Conservation (phyloP, 2,888 invertebrate species). For the Choristoneura rosaceana region DNA sequence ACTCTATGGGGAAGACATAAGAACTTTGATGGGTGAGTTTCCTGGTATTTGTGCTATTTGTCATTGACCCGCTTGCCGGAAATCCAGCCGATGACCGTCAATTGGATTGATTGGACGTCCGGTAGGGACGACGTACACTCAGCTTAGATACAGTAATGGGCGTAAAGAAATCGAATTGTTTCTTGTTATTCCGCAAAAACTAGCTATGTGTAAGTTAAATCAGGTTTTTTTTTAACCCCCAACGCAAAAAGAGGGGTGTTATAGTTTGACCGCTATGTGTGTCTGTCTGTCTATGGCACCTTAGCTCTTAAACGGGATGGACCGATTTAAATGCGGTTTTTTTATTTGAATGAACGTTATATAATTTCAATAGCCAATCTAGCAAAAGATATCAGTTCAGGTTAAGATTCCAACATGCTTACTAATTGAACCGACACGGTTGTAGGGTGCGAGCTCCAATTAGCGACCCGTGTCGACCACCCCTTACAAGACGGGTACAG, state of each 20-base stretch:
- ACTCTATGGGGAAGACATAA: neutral
- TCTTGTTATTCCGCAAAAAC: too few relatives aligned
- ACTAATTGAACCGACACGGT: neutral
- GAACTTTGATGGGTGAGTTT: neutral
- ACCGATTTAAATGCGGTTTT: too few relatives aligned
- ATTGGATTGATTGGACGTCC: constrained; percentile 64
- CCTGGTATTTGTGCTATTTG: neutral
- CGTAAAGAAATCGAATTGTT: too few relatives aligned
- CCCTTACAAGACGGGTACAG: neutral
- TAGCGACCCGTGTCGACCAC: constrained; percentile 2
- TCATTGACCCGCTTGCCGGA: constrained; percentile 45
- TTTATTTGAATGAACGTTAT: too few relatives aligned
- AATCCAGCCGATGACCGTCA: constrained; percentile 51
- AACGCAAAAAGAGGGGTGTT: too few relatives aligned
- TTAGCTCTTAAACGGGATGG: too few relatives aligned
- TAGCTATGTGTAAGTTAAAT: too few relatives aligned
- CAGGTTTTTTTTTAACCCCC: too few relatives aligned
- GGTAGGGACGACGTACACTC: constrained; percentile 31
- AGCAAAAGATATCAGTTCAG: too few relatives aligned
- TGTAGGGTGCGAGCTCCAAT: constrained; percentile 5
- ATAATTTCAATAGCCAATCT: too few relatives aligned
- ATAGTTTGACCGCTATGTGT: too few relatives aligned
- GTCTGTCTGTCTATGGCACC: too few relatives aligned
- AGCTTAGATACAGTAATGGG: neutral
- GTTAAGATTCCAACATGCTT: neutral